Evolutionary conservation across 2,888 invertebrate species (phyloP), one percentile per base, ranked within the genome.

Genomic region (Argynnis bischoffii): DNA sequence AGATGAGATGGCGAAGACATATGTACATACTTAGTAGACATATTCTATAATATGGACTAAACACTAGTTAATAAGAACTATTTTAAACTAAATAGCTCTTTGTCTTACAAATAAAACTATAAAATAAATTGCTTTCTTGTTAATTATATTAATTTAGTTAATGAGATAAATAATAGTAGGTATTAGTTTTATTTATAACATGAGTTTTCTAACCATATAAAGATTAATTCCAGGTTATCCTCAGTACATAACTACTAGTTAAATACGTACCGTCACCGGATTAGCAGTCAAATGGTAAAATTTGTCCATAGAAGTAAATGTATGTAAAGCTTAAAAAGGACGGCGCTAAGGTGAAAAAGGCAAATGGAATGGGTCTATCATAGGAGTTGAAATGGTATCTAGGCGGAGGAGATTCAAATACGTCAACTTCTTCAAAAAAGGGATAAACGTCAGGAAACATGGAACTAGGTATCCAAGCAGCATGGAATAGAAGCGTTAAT

Each of bases 401-500:
- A 11, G 86, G 84, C n/a, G 90, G 90, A 2, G 90, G 88, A 11
- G 85, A 83, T 51, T 86, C 81, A 72, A 82, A 88, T 1, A 85
- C 85, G 18, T 89, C 90, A 41, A 84, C 69, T 13, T 89, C 89
- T 72, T 91, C 89, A 66, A 88, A 86, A 78, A 79, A 90, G 2
- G 90, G 88, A 75, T 87, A 89, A 1, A 88, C 78, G 61, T 90
- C 90, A 14, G 85, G 83, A 66, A 85, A 88, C 76, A 89, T 81
- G 14, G 83, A 79, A 71, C 91, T 91, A 64, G 56, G 26, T 68
- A 68, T 78, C 81, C 84, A 75, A 74, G 89, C 89, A 85, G 91
- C 91, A 78, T 90, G 89, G 71, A 86, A 82, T 69, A 63, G 51
- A 61, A 18, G 8, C 18, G 16, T 51, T 18, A 18, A 15, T 61